A percentile compares a stretch with the other conserved stretches of the same genome.
Evolutionary conservation across 2,888 invertebrate species (phyloP).

Genomic region (Bombyx huttoni): DNA sequence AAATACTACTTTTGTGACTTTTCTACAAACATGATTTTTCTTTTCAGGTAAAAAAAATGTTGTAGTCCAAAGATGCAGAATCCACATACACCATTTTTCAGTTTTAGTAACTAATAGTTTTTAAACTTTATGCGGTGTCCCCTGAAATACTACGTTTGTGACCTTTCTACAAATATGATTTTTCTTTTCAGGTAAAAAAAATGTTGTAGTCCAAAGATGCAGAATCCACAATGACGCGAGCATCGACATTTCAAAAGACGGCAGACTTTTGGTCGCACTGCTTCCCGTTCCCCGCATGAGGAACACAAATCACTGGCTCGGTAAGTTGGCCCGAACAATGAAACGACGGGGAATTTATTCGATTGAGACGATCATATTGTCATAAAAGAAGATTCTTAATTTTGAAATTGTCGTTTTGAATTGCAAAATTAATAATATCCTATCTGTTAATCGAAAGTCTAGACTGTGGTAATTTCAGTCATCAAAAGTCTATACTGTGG

Average conservation of each 20-base stretch:
- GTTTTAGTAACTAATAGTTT: not conserved
- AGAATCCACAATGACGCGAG: conserved; percentile 91
- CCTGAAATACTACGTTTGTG: no score
- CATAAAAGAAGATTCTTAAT: no score
- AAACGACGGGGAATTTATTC: not conserved
- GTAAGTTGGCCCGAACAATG: conserved; percentile 44
- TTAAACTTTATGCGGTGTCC: no score
- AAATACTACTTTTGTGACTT: no score
- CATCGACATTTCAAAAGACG: conserved; percentile 86
- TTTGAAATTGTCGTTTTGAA: no score
- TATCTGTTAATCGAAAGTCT: no score
- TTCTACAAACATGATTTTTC: not conserved
- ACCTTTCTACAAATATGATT: not conserved
- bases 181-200: conserved; percentile 72
- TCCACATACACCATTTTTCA: conserved; percentile 80
- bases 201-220: conserved; percentile 84
- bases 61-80: conserved; percentile 84
- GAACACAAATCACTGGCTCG: conserved; percentile 79
- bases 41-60: conserved; percentile 77
- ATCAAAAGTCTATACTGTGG: no score
- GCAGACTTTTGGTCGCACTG: conserved; percentile 81
- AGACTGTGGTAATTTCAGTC: no score
- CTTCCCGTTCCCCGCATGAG: conserved; percentile 79
- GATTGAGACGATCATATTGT: no score
- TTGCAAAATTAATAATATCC: no score